phyloP scores from a whole-genome alignment of 2,888 invertebrate genomes.

The Crocallis elinguaria region DNA sequence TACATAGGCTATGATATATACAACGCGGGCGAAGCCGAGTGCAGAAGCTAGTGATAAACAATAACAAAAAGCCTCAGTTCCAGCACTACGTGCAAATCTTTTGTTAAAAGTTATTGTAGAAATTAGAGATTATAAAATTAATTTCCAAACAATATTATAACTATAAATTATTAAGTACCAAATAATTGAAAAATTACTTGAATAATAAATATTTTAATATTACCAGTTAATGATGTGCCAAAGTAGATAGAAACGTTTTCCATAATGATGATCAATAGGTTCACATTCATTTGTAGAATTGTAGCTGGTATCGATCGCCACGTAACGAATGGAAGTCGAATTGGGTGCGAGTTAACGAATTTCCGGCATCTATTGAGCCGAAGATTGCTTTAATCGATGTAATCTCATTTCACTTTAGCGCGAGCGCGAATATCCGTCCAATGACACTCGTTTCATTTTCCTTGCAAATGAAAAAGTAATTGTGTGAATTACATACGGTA shows the following conservation, averaged over 20 bases:
- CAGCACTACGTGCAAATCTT: no score
- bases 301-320: constrained; percentile 6
- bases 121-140: no score
- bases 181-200: no score
- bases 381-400: constrained; percentile 22
- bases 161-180: no score
- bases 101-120: no score
- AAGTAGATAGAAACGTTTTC: neutral
- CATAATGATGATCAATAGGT: neutral
- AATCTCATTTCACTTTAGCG: constrained; percentile 13
- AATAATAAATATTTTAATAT: no score
- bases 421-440: constrained; percentile 7
- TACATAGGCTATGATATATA: no score
- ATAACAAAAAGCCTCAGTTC: no score
- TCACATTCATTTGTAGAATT: neutral
- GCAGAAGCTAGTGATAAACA: no score
- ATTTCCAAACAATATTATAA: no score
- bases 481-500: neutral
- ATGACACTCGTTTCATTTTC: neutral
- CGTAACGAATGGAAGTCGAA: constrained; percentile 14
- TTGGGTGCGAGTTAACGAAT: constrained; percentile 24
- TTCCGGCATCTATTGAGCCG: constrained; percentile 22
- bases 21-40: no score
- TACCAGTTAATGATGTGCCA: neutral
- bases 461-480: neutral